These are phyloP conservation scores for Trichomalopsis sarcophagae DNA, from an alignment of 1,140 invertebrate species.

Conservation along the genomic window DNA sequence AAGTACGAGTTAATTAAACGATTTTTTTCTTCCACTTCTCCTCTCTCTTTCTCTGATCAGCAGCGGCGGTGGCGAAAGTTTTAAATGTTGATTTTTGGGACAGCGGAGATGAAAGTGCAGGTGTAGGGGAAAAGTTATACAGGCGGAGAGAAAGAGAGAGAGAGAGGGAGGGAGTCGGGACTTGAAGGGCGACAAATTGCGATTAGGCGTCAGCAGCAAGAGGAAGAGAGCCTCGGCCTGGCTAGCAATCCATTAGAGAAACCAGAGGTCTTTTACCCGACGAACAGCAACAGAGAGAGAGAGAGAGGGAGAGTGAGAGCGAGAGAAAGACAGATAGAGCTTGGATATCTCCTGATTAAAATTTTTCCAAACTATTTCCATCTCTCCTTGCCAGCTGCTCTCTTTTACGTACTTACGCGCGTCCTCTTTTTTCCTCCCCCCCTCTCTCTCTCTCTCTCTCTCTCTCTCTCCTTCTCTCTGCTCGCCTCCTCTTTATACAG, in stretches of 20 bases:
- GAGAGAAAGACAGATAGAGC: conserved; percentile 46
- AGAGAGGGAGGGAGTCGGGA: background rate
- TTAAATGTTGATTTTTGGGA: background rate
- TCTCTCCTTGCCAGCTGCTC: background rate
- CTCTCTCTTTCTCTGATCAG: background rate
- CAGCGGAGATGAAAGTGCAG: background rate
- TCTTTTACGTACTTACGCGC: background rate
- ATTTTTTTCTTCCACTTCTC: background rate
- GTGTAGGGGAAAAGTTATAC: conserved; percentile 19
- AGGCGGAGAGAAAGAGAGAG: background rate
- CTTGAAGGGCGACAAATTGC: conserved; percentile 60
- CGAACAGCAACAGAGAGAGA: background rate
- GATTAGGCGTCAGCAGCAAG: conserved; percentile 57
- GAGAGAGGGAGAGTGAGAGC: conserved; percentile 13
- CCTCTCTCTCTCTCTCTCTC: background rate
- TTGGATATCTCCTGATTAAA: conserved; percentile 63
- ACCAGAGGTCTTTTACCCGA: conserved; percentile 27
- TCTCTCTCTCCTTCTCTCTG: background rate
- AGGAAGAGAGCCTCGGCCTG: conserved; percentile 39
- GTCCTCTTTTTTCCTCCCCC: background rate
- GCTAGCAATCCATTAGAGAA: conserved; percentile 66
- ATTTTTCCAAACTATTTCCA: conserved; percentile 53
- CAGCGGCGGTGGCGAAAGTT: background rate
- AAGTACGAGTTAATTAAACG: conserved; percentile 1
- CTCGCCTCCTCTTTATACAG: background rate